These are phyloP conservation scores for Tragelaphus scriptus DNA, from an alignment of 2,113 vertebrate species.

Conservation along the genomic window DNA sequence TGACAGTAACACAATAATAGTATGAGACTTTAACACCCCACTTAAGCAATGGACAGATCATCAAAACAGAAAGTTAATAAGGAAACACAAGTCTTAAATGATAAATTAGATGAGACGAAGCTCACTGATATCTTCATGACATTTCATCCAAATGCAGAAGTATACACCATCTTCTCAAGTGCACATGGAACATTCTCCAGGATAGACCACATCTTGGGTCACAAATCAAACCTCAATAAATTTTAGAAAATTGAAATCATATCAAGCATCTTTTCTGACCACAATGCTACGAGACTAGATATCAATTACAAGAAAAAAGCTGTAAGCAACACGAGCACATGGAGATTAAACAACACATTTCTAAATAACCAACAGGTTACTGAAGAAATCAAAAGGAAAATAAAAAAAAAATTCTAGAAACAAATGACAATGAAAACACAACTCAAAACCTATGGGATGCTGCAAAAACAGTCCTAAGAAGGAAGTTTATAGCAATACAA, in stretches of 20 bases:
- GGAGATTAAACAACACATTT: not conserved
- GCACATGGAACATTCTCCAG: not conserved
- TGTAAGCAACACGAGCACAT: not conserved
- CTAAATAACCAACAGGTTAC: not conserved
- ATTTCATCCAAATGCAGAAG: not conserved
- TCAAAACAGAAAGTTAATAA: not conserved
- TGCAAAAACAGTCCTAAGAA: not conserved
- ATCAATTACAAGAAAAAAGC: not conserved
- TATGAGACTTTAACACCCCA: not conserved
- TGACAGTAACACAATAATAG: not conserved
- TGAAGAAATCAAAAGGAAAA: not conserved
- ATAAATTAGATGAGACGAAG: not conserved
- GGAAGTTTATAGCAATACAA: not conserved
- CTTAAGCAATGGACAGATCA: not conserved
- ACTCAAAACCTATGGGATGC: not conserved
- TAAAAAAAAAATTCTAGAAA: not conserved
- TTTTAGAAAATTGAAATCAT: too few species aligned
- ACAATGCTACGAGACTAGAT: not conserved
- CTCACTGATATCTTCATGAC: not conserved
- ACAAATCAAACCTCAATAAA: not conserved
- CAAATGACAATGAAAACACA: not conserved
- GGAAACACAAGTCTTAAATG: not conserved
- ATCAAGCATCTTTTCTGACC: not conserved
- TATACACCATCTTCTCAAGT: not conserved
- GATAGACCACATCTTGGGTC: not conserved